A percentile compares a stretch with the other conserved stretches of the same genome.
Evolutionary conservation across 2,113 vertebrate genomes (phyloP).

Genomic region (Melanotaenia duboulayi): DNA sequence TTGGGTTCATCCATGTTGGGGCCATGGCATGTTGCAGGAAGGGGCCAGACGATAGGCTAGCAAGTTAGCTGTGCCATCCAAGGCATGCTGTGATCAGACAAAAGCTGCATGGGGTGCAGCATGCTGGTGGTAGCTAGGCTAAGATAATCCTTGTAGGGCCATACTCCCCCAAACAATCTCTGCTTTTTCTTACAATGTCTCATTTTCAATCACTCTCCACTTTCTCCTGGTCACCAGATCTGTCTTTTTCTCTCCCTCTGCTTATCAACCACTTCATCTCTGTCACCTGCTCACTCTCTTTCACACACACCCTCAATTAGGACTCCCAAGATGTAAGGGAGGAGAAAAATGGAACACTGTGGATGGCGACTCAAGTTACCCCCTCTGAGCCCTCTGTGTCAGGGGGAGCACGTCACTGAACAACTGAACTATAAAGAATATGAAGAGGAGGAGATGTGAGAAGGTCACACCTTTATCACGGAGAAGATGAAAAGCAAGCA

Average conservation of each 20-base stretch:
- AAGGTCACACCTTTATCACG: slow-evolving; percentile 56
- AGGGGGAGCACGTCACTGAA: slow-evolving; percentile 48
- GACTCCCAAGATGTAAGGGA: slow-evolving; percentile 19
- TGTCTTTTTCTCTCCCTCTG: slow-evolving; percentile 3
- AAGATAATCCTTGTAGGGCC: slow-evolving; percentile 45
- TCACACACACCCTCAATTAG: slow-evolving; percentile 24
- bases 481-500: slow-evolving; percentile 31
- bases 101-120: slow-evolving; percentile 68
- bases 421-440: slow-evolving; percentile 64
- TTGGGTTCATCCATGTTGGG: slow-evolving; percentile 64
- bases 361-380: slow-evolving; percentile 51
- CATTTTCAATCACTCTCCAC: slow-evolving; percentile 26
- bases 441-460: slow-evolving; percentile 39
- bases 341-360: slow-evolving; percentile 33
- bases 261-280: slow-evolving; percentile 41
- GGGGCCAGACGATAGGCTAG: slow-evolving; percentile 34
- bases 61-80: slow-evolving; percentile 67
- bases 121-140: slow-evolving; percentile 38
- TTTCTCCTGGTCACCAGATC: slow-evolving; percentile 5
- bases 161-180: slow-evolving; percentile 13
- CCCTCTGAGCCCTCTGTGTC: slow-evolving; percentile 62
- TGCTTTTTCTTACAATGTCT: slow-evolving; percentile 16
- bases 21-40: slow-evolving; percentile 33
- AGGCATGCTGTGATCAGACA: slow-evolving; percentile 75
- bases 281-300: slow-evolving; percentile 32